phyloP scores from a whole-genome alignment of 2,797 vertebrate genomes.

The Enteromius radiatus region DNA sequence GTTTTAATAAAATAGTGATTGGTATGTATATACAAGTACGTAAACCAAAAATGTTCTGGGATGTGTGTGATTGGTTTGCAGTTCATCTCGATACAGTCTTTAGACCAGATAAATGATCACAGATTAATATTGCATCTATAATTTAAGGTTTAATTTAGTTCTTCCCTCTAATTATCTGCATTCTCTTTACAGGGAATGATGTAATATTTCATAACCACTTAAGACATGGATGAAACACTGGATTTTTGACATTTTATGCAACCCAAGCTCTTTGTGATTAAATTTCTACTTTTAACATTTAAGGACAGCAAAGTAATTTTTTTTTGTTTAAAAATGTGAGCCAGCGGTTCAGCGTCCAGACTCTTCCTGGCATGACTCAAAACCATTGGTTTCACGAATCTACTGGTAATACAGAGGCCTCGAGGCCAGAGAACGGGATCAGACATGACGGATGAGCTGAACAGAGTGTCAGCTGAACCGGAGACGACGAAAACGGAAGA shows the following conservation, averaged over 20 bases:
- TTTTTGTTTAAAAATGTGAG: constrained; percentile 30
- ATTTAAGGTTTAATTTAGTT: neutral
- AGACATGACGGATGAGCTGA: constrained; percentile 50
- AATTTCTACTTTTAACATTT: neutral
- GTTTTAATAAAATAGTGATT: neutral
- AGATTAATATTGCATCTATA: neutral
- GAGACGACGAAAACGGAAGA: constrained; percentile 20
- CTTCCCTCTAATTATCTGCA: neutral
- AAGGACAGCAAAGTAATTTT: neutral
- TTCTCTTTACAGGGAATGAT: neutral
- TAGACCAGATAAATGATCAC: neutral
- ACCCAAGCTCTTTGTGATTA: constrained; percentile 25
- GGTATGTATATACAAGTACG: neutral
- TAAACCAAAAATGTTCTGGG: neutral
- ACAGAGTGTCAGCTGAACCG: constrained; percentile 13
- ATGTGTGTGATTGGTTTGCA: constrained; percentile 1
- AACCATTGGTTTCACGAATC: constrained; percentile 22
- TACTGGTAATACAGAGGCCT: constrained; percentile 27
- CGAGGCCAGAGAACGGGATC: neutral
- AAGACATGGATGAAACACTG: constrained; percentile 10
- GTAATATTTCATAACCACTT: neutral
- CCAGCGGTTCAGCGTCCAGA: neutral
- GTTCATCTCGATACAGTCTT: neutral
- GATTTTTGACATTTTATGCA: neutral
- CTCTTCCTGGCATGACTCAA: constrained; percentile 44